A percentile compares a stretch with the other conserved stretches of the same genome.
These are phyloP conservation scores for Seira musarum DNA, from an alignment of 2,888 invertebrate species.

Conservation along the genomic window DNA sequence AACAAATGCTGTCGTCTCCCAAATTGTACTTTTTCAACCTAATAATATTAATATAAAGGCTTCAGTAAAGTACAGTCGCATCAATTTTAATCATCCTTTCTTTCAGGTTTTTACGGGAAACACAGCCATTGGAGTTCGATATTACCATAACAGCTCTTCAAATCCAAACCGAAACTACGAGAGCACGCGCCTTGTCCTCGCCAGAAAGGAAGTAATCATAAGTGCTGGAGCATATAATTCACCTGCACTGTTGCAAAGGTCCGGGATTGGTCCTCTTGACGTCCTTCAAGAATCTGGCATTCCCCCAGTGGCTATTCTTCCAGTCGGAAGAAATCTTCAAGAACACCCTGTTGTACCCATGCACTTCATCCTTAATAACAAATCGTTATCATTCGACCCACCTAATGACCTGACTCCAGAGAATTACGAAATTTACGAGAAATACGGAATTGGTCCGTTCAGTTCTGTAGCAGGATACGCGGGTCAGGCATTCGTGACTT, in stretches of 20 bases:
- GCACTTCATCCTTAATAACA: conserved; percentile 33
- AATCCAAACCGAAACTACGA: not conserved
- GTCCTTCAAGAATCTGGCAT: conserved; percentile 12
- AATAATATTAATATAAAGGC: too few relatives aligned
- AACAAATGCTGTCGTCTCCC: conserved; percentile 38
- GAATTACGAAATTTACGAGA: conserved; percentile 28
- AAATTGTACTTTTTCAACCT: conserved; percentile 33
- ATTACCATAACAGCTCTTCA: conserved; percentile 16
- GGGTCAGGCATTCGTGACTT: conserved; percentile 52
- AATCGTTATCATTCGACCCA: conserved; percentile 39
- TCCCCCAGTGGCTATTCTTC: conserved; percentile 29
- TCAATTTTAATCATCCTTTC: not conserved
- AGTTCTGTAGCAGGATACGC: conserved; percentile 32
- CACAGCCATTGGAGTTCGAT: conserved; percentile 46
- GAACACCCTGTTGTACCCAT: conserved; percentile 53
- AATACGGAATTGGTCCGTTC: conserved; percentile 38
- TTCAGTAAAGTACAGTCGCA: not conserved
- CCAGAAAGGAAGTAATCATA: conserved; percentile 52
- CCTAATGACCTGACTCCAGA: conserved; percentile 41
- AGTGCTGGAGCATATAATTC: conserved; percentile 55
- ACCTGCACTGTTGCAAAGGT: conserved; percentile 18
- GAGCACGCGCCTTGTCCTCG: conserved; percentile 9
- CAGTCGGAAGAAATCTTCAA: conserved; percentile 55
- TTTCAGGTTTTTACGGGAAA: not conserved
- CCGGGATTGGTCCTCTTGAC: conserved; percentile 34